Evolutionary conservation across 30 jellyfish, hydroid and myxozoan genomes (phyloP).

Genomic region (Mastigias papua): DNA sequence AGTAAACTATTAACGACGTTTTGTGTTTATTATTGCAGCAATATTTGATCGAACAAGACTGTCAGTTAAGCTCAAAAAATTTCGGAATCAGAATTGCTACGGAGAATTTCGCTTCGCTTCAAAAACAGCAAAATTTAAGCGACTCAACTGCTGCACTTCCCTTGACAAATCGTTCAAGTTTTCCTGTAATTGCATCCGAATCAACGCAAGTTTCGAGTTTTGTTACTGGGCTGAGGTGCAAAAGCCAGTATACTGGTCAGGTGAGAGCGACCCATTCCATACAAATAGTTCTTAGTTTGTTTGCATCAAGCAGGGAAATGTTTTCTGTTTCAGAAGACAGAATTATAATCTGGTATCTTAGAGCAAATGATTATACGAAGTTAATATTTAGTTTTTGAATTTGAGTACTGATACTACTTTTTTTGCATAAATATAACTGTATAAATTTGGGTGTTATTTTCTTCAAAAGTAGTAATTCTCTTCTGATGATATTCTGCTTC

Average conservation of each 20-base stretch:
- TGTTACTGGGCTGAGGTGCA: slow-evolving; percentile 51
- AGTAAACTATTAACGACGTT: neutral
- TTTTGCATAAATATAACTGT: too few species aligned
- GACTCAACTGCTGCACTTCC: slow-evolving; percentile 22
- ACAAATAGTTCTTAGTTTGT: too few species aligned
- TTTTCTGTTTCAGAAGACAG: neutral
- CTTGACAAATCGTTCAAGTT: slow-evolving; percentile 17
- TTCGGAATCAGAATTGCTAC: slow-evolving; percentile 48
- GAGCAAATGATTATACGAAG: too few species aligned
- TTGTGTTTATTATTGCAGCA: slow-evolving; percentile 11
- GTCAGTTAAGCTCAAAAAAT: slow-evolving; percentile 35
- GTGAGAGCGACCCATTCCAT: too few species aligned
- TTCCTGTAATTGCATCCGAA: neutral
- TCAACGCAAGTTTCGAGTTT: slow-evolving; percentile 27
- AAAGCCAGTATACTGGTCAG: slow-evolving; percentile 66
- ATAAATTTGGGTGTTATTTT: too few species aligned
- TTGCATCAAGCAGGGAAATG: too few species aligned
- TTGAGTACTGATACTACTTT: too few species aligned
- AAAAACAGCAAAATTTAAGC: slow-evolving; percentile 4
- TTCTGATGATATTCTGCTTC: too few species aligned
- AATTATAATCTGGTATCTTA: too few species aligned
- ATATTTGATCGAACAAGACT: slow-evolving; percentile 37
- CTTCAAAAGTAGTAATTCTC: too few species aligned
- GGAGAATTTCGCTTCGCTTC: slow-evolving; percentile 26
- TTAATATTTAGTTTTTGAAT: too few species aligned